Percentiles rank a stretch among this genome's conserved stretches.
Conservation (phyloP, 2,113 vertebrate genomes). For the Hyla sarda region DNA sequence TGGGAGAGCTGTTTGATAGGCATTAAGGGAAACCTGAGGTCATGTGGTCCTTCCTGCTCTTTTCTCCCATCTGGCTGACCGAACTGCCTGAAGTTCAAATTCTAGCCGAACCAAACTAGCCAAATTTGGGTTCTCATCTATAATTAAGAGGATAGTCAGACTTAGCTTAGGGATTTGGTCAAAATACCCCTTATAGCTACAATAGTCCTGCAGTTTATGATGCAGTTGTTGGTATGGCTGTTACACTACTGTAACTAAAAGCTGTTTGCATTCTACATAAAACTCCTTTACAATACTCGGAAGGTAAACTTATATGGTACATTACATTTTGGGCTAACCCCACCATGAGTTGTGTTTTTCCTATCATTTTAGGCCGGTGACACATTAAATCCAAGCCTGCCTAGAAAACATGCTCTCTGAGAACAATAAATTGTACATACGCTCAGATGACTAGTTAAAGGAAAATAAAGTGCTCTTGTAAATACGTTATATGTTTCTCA, state of each 20-base stretch:
- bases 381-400: background rate
- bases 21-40: no score
- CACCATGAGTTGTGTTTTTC: background rate
- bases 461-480: background rate
- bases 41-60: no score
- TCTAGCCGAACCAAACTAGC: no score
- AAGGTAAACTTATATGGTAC: background rate
- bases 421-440: background rate
- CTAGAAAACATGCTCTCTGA: background rate
- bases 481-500: slow-evolving; percentile 17
- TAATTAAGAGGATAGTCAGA: no score
- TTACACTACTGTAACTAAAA: background rate
- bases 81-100: no score
- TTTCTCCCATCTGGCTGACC: no score
- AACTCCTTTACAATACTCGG: background rate
- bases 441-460: background rate
- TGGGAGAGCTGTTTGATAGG: no score
- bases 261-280: background rate
- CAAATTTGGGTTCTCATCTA: no score
- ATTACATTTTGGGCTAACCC: no score
- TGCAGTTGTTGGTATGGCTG: no score
- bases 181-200: background rate
- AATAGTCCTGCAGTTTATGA: no score
- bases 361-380: background rate
- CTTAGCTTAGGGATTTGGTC: background rate